Base-by-base conservation (phyloP, 1,140 invertebrate genomes). In the Orius laevigatus region DNA sequence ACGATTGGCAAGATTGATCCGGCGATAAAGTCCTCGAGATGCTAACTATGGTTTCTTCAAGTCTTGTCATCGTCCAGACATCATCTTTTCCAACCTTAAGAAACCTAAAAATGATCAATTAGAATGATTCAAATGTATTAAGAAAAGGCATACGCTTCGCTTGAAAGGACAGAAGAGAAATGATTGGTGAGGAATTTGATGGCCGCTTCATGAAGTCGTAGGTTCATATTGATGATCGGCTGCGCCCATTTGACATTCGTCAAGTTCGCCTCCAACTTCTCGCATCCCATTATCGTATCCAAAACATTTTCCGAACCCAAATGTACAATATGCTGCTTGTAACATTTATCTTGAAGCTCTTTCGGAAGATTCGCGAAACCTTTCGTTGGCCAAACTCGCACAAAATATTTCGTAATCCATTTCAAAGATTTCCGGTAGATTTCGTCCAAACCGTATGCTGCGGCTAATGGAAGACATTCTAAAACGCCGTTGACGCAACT, bases 401-500 rank as follows among this genome's bases (percentile, higher is more conserved):
- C 71, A 60, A 89, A 89, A 63, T 91, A 72, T 55, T 79, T 77
- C 1, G 81, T 87, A 5, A 89, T 79, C 87, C 86, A 91, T 50
- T 76, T 70, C 12, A 90, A 62, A 59, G 82, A 85, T 64, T 83
- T 86, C 47, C 81, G 71, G 62, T 88, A 83, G 1, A 93, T 66
- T 60, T 90, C 86, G 58, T 87, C 83, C n/a, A 91, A 66, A 3
- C 83, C 82, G 61, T 88, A 90, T 16, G 81, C 77, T 12, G 83
- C 73, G 9, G 84, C 78, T 16, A 90, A 64, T 2, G 81, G 79
- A 56, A 91, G 71, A 52, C 84, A 85, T 64, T 91, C 85, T 5
- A 87, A 61, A 4, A 90, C 81, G 11, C 82, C 81, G 49, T 75
- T 70, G 11, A 76, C 75, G 62, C 84, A 90, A 41, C 75, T 25